These are phyloP conservation scores for Porites divaricata DNA, from an alignment of 92 coral and sea anemone species.

Conservation along the genomic window DNA sequence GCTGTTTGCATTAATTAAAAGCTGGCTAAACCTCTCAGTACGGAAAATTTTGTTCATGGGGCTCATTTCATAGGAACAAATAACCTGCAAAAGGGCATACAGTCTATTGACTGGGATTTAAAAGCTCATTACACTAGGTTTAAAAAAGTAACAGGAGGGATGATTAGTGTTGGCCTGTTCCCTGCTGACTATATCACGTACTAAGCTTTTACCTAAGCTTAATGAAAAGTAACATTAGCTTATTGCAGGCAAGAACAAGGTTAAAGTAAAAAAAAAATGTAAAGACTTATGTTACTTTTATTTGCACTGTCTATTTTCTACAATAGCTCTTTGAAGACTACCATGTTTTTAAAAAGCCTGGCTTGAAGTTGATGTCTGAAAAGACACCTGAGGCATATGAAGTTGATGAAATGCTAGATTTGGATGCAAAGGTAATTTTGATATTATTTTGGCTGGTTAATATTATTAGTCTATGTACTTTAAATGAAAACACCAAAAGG, in stretches of 20 bases:
- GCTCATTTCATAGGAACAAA: neutral
- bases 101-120: too few relatives aligned
- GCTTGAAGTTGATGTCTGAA: neutral
- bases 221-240: too few relatives aligned
- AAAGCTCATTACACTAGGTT: neutral
- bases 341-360: conserved; percentile 21
- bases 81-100: neutral
- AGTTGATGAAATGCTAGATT: conserved; percentile 18
- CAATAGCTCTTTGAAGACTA: conserved; percentile 34
- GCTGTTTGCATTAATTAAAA: neutral
- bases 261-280: too few relatives aligned
- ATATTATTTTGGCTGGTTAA: neutral
- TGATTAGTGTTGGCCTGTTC: neutral
- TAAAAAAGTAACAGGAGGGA: neutral
- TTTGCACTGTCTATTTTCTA: neutral
- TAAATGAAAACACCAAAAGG: neutral
- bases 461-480: too few relatives aligned
- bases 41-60: neutral
- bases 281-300: neutral
- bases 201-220: neutral
- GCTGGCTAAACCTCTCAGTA: neutral
- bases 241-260: too few relatives aligned
- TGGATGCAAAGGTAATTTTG: conserved; percentile 27
- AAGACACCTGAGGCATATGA: conserved; percentile 18
- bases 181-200: neutral